phyloP scores from a whole-genome alignment of 23 tunicate genomes.

The Clavelina lepadiformis region DNA sequence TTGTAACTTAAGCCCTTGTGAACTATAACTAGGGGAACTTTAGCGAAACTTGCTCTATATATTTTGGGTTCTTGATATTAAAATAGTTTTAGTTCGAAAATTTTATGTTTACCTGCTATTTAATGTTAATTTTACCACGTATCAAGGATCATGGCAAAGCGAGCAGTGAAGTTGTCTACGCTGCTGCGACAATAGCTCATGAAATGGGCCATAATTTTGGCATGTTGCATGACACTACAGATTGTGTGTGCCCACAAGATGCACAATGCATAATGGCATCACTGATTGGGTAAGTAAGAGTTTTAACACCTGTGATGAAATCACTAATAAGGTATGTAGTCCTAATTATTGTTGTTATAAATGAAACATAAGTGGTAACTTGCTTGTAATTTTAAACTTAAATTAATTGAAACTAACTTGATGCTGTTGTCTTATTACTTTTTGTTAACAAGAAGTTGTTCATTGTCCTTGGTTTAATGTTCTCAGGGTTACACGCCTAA shows the following conservation, averaged over 20 bases:
- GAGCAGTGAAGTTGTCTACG: neutral
- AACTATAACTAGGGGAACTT: too few relatives aligned
- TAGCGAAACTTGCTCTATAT: neutral
- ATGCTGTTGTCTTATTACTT: too few relatives aligned
- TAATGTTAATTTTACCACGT: neutral
- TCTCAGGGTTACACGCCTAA: too few relatives aligned
- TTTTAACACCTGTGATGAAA: too few relatives aligned
- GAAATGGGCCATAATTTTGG: constrained; percentile 94
- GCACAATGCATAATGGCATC: constrained; percentile 76
- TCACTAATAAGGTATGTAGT: too few relatives aligned
- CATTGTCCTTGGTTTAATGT: too few relatives aligned
- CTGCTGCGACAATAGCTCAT: constrained; percentile 72
- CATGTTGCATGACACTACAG: constrained; percentile 63
- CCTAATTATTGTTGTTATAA: too few relatives aligned
- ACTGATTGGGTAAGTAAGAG: constrained; percentile 13
- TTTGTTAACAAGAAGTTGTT: too few relatives aligned
- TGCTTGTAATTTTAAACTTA: too few relatives aligned
- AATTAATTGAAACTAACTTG: too few relatives aligned
- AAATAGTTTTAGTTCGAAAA: neutral
- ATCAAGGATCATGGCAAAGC: neutral
- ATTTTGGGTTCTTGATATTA: neutral
- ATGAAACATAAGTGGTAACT: too few relatives aligned
- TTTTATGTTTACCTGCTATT: neutral
- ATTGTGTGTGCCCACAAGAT: constrained; percentile 35
- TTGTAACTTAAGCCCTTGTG: too few relatives aligned